Base-by-base conservation (phyloP, 2,888 invertebrate species). In the Lithophane ornitopus region DNA sequence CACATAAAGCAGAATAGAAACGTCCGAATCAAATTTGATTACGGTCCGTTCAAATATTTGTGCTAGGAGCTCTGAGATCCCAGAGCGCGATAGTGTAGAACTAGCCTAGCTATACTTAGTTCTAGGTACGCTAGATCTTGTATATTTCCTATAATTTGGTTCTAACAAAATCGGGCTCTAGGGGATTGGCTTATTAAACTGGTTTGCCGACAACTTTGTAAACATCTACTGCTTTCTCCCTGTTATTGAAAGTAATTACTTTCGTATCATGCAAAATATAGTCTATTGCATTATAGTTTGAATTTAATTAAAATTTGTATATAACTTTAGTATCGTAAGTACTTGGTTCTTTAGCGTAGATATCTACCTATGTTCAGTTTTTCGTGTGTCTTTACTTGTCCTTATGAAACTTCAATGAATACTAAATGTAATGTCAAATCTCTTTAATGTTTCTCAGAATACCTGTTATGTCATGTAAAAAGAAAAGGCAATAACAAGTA, bases 131-230 rank as follows among this genome's bases (percentile, higher is more conserved):
- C 77, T 70, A 76, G 74, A 67, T 84, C 80, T 82, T 41, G 70
- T 69, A 78, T 72, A 85, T 90, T 92, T 91, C 92, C 91, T 93
- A 92, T 93, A 94, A 94, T 94, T 94, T 93, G 86, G 91, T 86
- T 79, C 89, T 88, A 90, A 90, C 90, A 89, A 89, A 92, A 92
- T 90, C 86, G 75, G 82, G 87, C 90, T 89, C 83, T 74, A 78
- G 90, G 90, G 90, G 88, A 87, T 87, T 85, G 86, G 89, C 90
- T 87, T 87, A 91, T 90, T 89, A 89, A 91, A 92, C 93, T 75
- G 89, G 93, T 93, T 86, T 67, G 82, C 87, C 66, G 85, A 87
- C 86, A 85, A 88, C 87, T 90, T 84, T 76, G 86, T 85, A 85
- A 88, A 86, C 88, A 85, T 78, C 80, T 85, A 85, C 83, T 78